Base-by-base conservation (phyloP, 2,113 vertebrate species). In the Uria aalge region DNA sequence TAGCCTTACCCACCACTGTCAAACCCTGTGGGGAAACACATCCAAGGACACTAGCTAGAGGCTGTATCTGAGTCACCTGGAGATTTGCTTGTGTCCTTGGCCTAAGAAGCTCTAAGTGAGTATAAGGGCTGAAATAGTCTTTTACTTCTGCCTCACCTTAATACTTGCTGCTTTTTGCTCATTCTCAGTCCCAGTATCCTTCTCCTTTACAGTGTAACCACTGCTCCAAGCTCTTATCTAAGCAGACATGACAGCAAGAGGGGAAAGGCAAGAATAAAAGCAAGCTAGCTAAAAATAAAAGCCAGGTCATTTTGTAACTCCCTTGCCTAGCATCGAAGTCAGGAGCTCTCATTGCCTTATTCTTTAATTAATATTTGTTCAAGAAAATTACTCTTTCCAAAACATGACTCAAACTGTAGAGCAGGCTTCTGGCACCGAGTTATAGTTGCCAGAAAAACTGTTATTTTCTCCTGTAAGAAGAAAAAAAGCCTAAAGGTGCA, bases 271-370 rank as follows among this genome's bases (percentile, higher is more conserved):
- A 86, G 34, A 94, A 66, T 2, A 1, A 83, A 93, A 93, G 50
- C 59, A 88, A 75, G 66, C 45, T 66, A 84, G 43, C 30, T 69
- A 53, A 81, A 91, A 90, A 80, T 53, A 92, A 62, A 94, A 87
- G 20, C 20, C 48, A 86, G 8, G 38, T 66, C 1, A 53, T 78
- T 91, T 85, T 80, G 55, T 47, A 77, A 69, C 27, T 86, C 59
- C 20, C 15, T 22, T 89, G 59, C 12, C 64, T 62, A 86, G 59
- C 23, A 55, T 5, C 3, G 0, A 83, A 88, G 32, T 32, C 17
- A 1, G 38, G 19, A 78, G 24, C 52, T 56, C 19, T 69, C 21
- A 40, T 2, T 84, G 34, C 18, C 20, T 63, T 57, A 12, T 53
- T 86, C n/a, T 66, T 93, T 43, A 76, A 67, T 50, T 29, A 91